phyloP scores from a whole-genome alignment of 2,113 vertebrate species.

The Aythya baeri region DNA sequence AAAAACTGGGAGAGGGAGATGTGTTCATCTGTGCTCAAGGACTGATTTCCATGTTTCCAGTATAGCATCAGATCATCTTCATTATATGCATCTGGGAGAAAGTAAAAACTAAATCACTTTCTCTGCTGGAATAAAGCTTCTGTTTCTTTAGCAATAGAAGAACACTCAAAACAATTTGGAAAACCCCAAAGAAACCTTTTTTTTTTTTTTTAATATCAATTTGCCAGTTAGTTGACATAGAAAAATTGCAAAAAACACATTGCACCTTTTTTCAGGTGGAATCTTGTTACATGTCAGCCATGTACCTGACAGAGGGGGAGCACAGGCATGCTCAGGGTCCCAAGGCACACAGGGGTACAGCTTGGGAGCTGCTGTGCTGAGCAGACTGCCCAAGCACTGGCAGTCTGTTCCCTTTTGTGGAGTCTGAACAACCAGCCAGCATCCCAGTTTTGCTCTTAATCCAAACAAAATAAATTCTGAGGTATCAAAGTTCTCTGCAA shows the following conservation, averaged over 20 bases:
- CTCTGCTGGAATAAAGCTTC: neutral
- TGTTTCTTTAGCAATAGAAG: neutral
- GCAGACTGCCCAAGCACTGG: neutral
- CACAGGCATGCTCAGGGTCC: neutral
- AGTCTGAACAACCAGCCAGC: neutral
- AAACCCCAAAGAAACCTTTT: neutral
- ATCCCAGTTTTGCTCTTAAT: neutral
- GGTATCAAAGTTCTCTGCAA: neutral
- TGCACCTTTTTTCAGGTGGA: neutral
- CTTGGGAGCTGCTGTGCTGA: neutral
- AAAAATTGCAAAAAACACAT: neutral
- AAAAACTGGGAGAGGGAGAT: slow-evolving; percentile 93
- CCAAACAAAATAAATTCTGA: neutral
- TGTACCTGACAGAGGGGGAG: neutral
- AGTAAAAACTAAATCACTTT: neutral
- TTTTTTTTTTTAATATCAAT: neutral
- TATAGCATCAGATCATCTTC: slow-evolving; percentile 94
- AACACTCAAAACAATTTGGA: neutral
- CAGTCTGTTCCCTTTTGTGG: neutral
- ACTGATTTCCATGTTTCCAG: slow-evolving; percentile 92
- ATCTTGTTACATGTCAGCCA: neutral
- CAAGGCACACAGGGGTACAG: neutral
- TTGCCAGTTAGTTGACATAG: neutral
- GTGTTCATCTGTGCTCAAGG: slow-evolving; percentile 87
- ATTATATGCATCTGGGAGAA: slow-evolving; percentile 87